These are phyloP conservation scores for Aleiodes leptofemur DNA, from an alignment of 2,888 invertebrate species.

Conservation along the genomic window DNA sequence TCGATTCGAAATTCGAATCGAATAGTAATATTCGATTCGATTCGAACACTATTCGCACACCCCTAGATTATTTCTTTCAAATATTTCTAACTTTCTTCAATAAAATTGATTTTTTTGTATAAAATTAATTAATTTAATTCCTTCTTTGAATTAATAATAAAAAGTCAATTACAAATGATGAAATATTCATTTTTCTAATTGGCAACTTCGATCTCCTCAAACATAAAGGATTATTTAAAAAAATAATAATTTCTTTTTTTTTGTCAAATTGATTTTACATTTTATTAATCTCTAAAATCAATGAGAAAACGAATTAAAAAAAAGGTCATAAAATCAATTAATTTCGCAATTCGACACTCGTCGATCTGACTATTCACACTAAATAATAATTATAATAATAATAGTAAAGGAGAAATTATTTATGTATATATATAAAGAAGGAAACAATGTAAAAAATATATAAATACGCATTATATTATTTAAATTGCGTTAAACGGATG, in stretches of 20 bases:
- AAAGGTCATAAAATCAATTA: conserved; percentile 56
- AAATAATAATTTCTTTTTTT: conserved; percentile 45
- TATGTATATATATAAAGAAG: conserved; percentile 21
- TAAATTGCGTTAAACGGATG: conserved; percentile 14
- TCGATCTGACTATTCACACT: conserved; percentile 58
- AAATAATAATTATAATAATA: conserved; percentile 45
- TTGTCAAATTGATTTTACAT: conserved; percentile 8
- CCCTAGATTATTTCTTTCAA: too few relatives aligned
- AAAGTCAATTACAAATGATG: background rate
- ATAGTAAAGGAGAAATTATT: too few relatives aligned
- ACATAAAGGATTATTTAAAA: conserved; percentile 27
- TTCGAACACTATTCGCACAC: too few relatives aligned
- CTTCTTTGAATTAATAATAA: too few relatives aligned
- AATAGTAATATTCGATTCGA: too few relatives aligned
- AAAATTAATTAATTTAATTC: too few relatives aligned
- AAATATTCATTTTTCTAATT: conserved; percentile 26
- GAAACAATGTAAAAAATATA: conserved; percentile 35
- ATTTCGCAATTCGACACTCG: conserved; percentile 54
- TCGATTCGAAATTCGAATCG: too few relatives aligned
- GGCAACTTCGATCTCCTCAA: conserved; percentile 10
- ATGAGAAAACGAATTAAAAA: conserved; percentile 61
- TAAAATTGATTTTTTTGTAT: too few relatives aligned
- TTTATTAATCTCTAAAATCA: conserved; percentile 59
- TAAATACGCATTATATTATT: conserved; percentile 31
- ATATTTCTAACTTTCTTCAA: too few relatives aligned